Conservation (phyloP, 2,888 invertebrate species). For the Portevinia maculata region DNA sequence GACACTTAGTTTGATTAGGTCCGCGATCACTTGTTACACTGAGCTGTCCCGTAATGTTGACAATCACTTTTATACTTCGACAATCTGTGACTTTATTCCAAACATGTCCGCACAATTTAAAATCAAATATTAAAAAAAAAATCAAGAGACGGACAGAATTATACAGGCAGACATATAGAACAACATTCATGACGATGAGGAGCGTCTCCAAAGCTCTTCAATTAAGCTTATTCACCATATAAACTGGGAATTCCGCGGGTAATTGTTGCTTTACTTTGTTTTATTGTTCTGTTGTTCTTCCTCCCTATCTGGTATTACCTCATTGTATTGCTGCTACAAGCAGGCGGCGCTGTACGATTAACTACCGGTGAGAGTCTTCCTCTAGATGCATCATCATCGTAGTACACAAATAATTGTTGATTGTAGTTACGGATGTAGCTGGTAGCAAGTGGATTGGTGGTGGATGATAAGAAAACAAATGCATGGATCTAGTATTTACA, state of each 20-base stretch:
- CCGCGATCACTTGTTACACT: slow-evolving; percentile 58
- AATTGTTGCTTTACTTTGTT: slow-evolving; percentile 35
- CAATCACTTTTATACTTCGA: slow-evolving; percentile 68
- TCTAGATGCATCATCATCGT: slow-evolving; percentile 50
- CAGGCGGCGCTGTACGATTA: not conserved
- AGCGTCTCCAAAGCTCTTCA: slow-evolving; percentile 40
- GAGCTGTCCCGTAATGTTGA: slow-evolving; percentile 53
- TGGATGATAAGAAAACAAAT: slow-evolving; percentile 23
- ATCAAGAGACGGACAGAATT: slow-evolving; percentile 44
- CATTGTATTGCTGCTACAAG: slow-evolving; percentile 24
- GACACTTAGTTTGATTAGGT: slow-evolving; percentile 29
- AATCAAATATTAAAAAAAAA: slow-evolving; percentile 21
- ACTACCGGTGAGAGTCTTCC: slow-evolving; percentile 16
- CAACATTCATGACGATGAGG: slow-evolving; percentile 6
- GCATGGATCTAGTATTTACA: not conserved
- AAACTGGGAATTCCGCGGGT: slow-evolving; percentile 69
- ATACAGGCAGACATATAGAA: slow-evolving; percentile 53
- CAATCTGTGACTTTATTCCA: slow-evolving; percentile 59
- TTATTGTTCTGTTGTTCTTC: slow-evolving; percentile 23
- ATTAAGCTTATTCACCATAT: slow-evolving; percentile 70
- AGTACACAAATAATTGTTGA: slow-evolving; percentile 39
- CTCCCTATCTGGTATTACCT: slow-evolving; percentile 50
- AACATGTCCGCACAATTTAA: slow-evolving; percentile 61
- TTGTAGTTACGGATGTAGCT: slow-evolving; percentile 11
- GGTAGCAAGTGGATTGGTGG: slow-evolving; percentile 27